A percentile compares a stretch with the other conserved stretches of the same genome.
Evolutionary conservation across 2,113 vertebrate genomes (phyloP).

Genomic region (Oncorhynchus masou): DNA sequence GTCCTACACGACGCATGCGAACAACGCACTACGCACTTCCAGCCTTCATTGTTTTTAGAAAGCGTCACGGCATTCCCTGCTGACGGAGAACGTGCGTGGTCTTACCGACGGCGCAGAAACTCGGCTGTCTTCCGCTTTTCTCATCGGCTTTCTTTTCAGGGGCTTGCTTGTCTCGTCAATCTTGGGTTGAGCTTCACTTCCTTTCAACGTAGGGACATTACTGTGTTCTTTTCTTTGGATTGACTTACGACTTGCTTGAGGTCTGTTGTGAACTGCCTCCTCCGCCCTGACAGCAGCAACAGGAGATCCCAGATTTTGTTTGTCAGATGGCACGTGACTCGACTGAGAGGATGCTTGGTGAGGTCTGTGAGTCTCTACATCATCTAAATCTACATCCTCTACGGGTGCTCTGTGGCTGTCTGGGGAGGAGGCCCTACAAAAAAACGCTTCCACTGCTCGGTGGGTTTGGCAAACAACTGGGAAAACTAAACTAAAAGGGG

Average conservation of each 20-base stretch:
- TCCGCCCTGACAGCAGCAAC: constrained; percentile 38
- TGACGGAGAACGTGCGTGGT: constrained; percentile 39
- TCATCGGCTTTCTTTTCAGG: constrained; percentile 42
- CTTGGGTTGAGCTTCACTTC: constrained; percentile 20
- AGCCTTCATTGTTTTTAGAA: constrained; percentile 28
- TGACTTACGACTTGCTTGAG: constrained; percentile 19
- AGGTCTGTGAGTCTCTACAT: not conserved
- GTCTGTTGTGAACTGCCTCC: constrained; percentile 21
- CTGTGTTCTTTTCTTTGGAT: constrained; percentile 14
- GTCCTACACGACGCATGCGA: constrained; percentile 10
- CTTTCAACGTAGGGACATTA: constrained; percentile 21
- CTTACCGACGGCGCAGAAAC: constrained; percentile 57
- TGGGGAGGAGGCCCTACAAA: constrained; percentile 9
- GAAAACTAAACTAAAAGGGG: not conserved
- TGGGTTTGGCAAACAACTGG: not conserved
- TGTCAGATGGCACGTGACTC: constrained; percentile 54
- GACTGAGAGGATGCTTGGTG: constrained; percentile 26
- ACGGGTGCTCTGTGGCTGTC: constrained; percentile 6
- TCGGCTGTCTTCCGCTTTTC: constrained; percentile 33
- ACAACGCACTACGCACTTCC: constrained; percentile 10
- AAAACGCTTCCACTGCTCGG: not conserved
- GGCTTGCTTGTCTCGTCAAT: constrained; percentile 34
- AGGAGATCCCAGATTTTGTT: constrained; percentile 16
- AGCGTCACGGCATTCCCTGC: constrained; percentile 55
- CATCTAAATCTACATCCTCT: not conserved